Evolutionary conservation across 2,113 vertebrate genomes (phyloP).

Genomic region (Abramis brama): DNA sequence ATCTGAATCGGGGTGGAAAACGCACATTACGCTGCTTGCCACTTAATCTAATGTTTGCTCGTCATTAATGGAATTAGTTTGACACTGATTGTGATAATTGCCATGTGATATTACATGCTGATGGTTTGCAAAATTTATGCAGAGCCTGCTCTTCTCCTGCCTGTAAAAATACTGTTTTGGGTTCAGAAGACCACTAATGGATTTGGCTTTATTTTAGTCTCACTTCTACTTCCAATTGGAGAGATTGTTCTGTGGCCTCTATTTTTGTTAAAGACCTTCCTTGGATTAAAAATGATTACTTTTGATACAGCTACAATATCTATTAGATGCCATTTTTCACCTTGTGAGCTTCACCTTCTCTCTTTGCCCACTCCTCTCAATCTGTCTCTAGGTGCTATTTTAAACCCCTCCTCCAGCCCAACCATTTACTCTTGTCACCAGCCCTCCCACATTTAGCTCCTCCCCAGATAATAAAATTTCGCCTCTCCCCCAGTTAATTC

Average conservation of each 20-base stretch:
- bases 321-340: background rate
- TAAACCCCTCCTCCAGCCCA: background rate
- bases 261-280: slow-evolving; percentile 15
- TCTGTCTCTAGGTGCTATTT: background rate
- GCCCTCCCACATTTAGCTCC: background rate
- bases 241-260: slow-evolving; percentile 26
- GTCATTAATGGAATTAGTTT: slow-evolving; percentile 50
- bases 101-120: slow-evolving; percentile 35
- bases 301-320: background rate
- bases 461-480: background rate
- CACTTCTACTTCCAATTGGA: slow-evolving; percentile 4
- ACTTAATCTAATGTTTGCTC: slow-evolving; percentile 44
- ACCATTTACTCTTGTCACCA: background rate
- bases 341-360: background rate
- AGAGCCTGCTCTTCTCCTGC: slow-evolving; percentile 1
- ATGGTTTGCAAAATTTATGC: slow-evolving; percentile 17
- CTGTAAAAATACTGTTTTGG: slow-evolving; percentile 10
- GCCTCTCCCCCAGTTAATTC: background rate
- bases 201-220: slow-evolving; percentile 25
- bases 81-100: slow-evolving; percentile 46
- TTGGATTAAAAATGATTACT: background rate
- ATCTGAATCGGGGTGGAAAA: slow-evolving; percentile 27
- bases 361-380: background rate
- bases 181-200: slow-evolving; percentile 23
- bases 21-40: slow-evolving; percentile 28